phyloP scores from a whole-genome alignment of 2,888 invertebrate species.

The Acrobeloides nanus region DNA sequence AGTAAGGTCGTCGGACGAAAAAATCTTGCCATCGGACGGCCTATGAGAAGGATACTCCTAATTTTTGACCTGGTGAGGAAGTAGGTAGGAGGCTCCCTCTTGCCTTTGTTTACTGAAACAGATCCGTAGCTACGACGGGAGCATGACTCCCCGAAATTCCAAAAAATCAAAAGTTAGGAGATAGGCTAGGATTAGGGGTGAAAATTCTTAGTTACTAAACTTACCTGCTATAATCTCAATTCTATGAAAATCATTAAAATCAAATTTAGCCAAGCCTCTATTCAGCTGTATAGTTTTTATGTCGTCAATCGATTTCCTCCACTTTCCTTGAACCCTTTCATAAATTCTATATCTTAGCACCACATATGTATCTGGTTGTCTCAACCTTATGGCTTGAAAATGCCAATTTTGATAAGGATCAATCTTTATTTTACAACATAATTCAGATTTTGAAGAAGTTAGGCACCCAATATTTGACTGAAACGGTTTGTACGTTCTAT shows the following conservation, averaged over 20 bases:
- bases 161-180: too few species aligned
- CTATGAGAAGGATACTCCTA: too few species aligned
- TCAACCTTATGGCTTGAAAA: constrained; percentile 31
- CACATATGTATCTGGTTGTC: constrained; percentile 33
- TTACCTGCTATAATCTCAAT: constrained; percentile 20
- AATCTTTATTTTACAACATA: constrained; percentile 39
- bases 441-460: constrained; percentile 25
- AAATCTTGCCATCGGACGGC: too few species aligned
- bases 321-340: constrained; percentile 13
- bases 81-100: too few species aligned
- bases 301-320: constrained; percentile 17
- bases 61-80: too few species aligned
- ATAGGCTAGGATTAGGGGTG: too few species aligned
- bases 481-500: constrained; percentile 33
- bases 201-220: too few species aligned
- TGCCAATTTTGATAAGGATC: constrained; percentile 38
- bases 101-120: too few species aligned
- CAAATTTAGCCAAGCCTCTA: constrained; percentile 29
- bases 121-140: too few species aligned
- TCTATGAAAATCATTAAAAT: constrained; percentile 18
- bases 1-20: too few species aligned
- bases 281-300: constrained; percentile 28
- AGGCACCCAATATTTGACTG: constrained; percentile 36
- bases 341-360: constrained; percentile 32
- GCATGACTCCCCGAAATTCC: too few species aligned